Evolutionary conservation across 2,888 invertebrate species (phyloP).

Genomic region (Rhagophthalmus giganteus): DNA sequence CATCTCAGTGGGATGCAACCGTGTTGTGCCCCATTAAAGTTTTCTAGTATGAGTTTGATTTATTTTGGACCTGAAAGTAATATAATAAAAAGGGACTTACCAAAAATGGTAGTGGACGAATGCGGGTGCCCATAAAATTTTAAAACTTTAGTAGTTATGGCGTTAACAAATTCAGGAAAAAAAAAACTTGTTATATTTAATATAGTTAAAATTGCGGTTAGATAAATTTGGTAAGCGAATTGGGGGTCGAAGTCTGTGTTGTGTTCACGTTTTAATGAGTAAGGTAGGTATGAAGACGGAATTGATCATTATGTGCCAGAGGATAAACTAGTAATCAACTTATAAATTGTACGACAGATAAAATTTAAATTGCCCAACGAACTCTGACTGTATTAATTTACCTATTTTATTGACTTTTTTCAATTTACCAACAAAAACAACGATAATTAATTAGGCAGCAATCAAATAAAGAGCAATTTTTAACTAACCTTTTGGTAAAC

Average conservation of each 20-base stretch:
- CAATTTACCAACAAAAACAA: too few relatives aligned
- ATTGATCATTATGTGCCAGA: conserved; percentile 13
- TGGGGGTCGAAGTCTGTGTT: conserved; percentile 15
- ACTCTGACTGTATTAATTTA: conserved; percentile 2
- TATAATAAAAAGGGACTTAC: conserved; percentile 90
- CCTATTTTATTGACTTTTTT: too few relatives aligned
- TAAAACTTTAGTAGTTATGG: conserved; percentile 28
- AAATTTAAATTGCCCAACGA: not conserved
- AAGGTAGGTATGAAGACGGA: conserved; percentile 27
- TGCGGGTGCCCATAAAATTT: conserved; percentile 85
- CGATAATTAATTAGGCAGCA: too few relatives aligned
- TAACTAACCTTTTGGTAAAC: too few relatives aligned
- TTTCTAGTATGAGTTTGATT: conserved; percentile 89
- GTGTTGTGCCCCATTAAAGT: conserved; percentile 90
- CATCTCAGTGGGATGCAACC: conserved; percentile 79
- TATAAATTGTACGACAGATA: conserved; percentile 3
- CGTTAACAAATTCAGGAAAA: conserved; percentile 29
- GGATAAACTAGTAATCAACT: conserved; percentile 17
- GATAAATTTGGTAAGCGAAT: conserved; percentile 18
- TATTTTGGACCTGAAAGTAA: conserved; percentile 88
- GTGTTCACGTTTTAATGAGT: conserved; percentile 20
- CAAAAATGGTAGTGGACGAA: conserved; percentile 95
- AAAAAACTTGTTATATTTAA: conserved; percentile 25
- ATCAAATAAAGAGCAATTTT: too few relatives aligned
- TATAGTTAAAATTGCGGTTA: conserved; percentile 22